These are phyloP conservation scores for Macrosoma leucophasiata DNA, from an alignment of 2,888 invertebrate species.

Conservation along the genomic window DNA sequence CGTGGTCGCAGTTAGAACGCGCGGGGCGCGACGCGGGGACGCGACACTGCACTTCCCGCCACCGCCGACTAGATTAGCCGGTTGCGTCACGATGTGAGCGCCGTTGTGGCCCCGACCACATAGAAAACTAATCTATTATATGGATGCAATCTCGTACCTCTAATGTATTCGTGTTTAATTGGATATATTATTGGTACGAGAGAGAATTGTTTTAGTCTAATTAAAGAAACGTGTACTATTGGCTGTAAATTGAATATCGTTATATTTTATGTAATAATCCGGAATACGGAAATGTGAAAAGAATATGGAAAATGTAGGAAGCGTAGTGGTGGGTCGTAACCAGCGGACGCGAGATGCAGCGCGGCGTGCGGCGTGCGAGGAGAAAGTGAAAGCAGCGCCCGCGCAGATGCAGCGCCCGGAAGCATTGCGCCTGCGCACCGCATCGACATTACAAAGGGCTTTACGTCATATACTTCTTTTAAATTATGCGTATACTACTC, in stretches of 20 bases:
- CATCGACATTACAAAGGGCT: conserved; percentile 47
- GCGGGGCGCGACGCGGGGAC: conserved; percentile 69
- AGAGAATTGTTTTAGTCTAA: neutral
- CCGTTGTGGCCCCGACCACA: conserved; percentile 42
- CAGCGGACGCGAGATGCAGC: conserved; percentile 53
- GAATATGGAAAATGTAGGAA: conserved; percentile 53
- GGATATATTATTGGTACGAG: neutral
- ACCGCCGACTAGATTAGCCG: conserved; percentile 73
- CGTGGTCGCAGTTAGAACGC: conserved; percentile 58
- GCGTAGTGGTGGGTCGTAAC: conserved; percentile 40
- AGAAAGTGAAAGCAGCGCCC: conserved; percentile 70
- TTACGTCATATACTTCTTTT: conserved; percentile 18
- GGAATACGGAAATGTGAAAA: conserved; percentile 37
- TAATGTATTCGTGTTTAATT: conserved; percentile 1
- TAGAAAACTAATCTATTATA: conserved; percentile 46
- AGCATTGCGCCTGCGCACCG: conserved; percentile 44
- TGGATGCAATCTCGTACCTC: conserved; percentile 28
- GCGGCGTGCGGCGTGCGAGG: conserved; percentile 47
- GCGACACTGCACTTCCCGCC: conserved; percentile 76
- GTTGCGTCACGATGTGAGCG: conserved; percentile 68
- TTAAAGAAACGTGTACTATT: conserved; percentile 8
- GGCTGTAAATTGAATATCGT: conserved; percentile 4
- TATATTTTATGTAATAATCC: conserved; percentile 40
- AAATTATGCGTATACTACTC: too few species aligned
- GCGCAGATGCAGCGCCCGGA: conserved; percentile 71